Evolutionary conservation across 2,113 vertebrate species (phyloP).

Genomic region (Plestiodon gilberti): DNA sequence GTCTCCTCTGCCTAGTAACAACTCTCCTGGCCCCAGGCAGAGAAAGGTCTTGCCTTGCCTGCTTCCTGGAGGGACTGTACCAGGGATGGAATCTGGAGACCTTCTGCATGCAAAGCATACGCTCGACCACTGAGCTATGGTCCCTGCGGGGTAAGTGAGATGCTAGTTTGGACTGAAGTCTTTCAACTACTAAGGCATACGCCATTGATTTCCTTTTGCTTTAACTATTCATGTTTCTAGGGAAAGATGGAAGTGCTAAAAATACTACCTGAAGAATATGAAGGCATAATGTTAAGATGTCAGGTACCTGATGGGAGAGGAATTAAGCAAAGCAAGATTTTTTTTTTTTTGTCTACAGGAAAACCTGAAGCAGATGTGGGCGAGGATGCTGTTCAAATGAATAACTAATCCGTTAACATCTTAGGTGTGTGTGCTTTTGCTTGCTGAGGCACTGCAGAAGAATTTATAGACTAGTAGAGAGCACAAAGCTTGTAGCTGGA

Average conservation of each 20-base stretch:
- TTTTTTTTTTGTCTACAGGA: neutral
- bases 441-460: neutral
- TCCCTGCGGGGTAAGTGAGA: neutral
- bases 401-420: neutral
- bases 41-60: neutral
- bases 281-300: neutral
- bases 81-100: neutral
- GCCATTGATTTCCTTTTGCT: neutral
- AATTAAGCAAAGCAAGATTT: neutral
- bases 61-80: neutral
- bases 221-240: neutral
- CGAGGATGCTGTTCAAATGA: neutral
- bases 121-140: neutral
- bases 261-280: neutral
- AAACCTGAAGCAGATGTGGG: neutral
- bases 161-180: neutral
- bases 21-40: no score
- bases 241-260: neutral
- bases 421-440: neutral
- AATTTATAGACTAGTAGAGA: neutral
- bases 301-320: neutral
- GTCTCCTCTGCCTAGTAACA: no score
- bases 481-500: neutral
- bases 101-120: neutral
- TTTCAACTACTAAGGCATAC: neutral